Evolutionary conservation across 2,888 invertebrate species (phyloP), one percentile per base, ranked within the genome.

Genomic region (Bibio marci): DNA sequence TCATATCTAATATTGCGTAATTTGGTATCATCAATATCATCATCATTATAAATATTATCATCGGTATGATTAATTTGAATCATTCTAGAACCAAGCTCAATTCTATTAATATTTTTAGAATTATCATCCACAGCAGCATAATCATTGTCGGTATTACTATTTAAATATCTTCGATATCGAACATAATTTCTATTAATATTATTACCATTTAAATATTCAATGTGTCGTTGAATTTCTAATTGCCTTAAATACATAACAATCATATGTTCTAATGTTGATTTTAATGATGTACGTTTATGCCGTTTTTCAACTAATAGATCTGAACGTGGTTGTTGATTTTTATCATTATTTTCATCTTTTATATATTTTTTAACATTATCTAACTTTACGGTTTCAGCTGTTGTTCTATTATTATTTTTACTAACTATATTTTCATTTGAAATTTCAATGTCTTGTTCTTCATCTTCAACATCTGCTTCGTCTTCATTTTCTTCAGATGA

Each of bases 211-310:
- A 10, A 25, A 18, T 39, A 27, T 10, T 37, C 39, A n/a, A 45
- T 41, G 18, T 39, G 41, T 22, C 44, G 15, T 44, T 30, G 27
- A 22, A 22, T 43, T 15, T 47, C 44, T 37, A 50, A 42, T 42
- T 46, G 44, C 12, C 48, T 41, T 38, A 50, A 45, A 46, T 50
- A 51, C 34, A 47, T 45, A 30, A 49, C 45, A 32, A 51, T 47
- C 33, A 51, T 41, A 17, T 45, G 41, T 39, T 51, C 50, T 12
- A 51, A 41, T 11, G 49, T 48, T 38, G 46, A 42, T 30, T 47
- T 45, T 11, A 51, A 43, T 19, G 45, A 46, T 22, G 45, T 40
- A 13, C 42, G 37, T 38, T 44, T 43, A 22, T 22, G 22, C 4
- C 22, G 22, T 22, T 22, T 4, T 22, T 22, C 22, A 22, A 22